Percentiles rank a stretch among this genome's conserved stretches.
Evolutionary conservation across 1,140 invertebrate genomes (phyloP).

Genomic region (Caerostris darwini): DNA sequence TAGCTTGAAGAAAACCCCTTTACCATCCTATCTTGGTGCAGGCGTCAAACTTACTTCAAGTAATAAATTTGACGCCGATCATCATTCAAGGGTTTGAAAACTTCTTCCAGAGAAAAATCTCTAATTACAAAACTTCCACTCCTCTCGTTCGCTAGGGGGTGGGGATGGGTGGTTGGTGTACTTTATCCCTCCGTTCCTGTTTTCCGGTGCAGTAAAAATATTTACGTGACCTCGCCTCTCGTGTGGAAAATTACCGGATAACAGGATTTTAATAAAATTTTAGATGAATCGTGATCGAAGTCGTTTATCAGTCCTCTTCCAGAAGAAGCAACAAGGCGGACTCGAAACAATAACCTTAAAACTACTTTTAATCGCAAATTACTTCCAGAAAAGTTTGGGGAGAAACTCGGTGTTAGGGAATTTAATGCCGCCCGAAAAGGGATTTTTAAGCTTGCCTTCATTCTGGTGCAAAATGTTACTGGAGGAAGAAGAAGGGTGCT

Average conservation of each 20-base stretch:
- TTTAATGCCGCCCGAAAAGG: neutral
- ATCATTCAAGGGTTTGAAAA: slow-evolving; percentile 36
- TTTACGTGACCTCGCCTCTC: neutral
- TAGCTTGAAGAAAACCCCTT: neutral
- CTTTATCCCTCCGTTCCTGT: neutral
- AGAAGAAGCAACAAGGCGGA: neutral
- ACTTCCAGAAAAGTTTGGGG: neutral
- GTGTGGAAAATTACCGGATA: slow-evolving; percentile 17
- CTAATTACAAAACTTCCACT: slow-evolving; percentile 47
- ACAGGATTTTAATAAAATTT: slow-evolving; percentile 46
- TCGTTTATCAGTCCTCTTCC: slow-evolving; percentile 5
- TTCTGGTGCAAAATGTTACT: neutral
- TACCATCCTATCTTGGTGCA: too few relatives aligned
- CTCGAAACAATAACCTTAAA: slow-evolving; percentile 54
- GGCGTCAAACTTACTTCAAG: slow-evolving; percentile 50
- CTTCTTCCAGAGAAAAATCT: neutral
- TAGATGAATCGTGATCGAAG: slow-evolving; percentile 33
- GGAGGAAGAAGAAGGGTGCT: neutral
- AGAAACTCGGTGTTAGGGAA: neutral
- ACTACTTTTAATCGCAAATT: slow-evolving; percentile 56
- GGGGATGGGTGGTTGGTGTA: neutral
- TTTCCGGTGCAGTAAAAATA: slow-evolving; percentile 13
- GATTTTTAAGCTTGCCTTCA: neutral
- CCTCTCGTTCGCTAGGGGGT: neutral
- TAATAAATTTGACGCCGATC: slow-evolving; percentile 51